These are phyloP conservation scores for Pristionchus fissidentatus DNA, from an alignment of 2,888 invertebrate genomes.

Conservation along the genomic window DNA sequence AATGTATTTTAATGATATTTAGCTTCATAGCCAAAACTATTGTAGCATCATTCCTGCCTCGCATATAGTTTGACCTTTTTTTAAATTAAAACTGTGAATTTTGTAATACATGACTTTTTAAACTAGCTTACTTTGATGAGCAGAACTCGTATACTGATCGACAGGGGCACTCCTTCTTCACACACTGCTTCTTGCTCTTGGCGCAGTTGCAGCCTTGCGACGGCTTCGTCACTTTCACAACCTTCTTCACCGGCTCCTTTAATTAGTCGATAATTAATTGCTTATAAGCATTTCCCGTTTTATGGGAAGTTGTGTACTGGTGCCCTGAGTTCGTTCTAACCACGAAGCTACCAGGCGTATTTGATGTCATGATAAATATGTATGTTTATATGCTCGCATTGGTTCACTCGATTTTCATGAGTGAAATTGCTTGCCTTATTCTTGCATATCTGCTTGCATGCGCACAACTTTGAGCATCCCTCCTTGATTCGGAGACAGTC, in stretches of 20 bases:
- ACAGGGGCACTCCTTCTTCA: slow-evolving; percentile 75
- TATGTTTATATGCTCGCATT: neutral
- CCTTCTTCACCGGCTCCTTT: slow-evolving; percentile 73
- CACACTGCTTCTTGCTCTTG: slow-evolving; percentile 75
- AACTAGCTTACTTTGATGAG: slow-evolving; percentile 64
- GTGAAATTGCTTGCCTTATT: slow-evolving; percentile 69
- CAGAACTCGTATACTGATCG: slow-evolving; percentile 75
- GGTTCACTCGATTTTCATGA: neutral
- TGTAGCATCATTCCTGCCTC: neutral
- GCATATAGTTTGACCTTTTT: neutral
- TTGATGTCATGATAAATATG: no score
- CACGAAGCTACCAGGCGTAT: no score
- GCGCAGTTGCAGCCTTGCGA: slow-evolving; percentile 73
- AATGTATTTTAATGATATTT: neutral
- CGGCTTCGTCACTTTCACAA: slow-evolving; percentile 72
- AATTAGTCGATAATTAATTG: neutral
- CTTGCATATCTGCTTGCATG: slow-evolving; percentile 75
- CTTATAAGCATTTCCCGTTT: no score
- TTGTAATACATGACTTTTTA: neutral
- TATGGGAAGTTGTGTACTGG: no score
- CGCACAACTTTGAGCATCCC: slow-evolving; percentile 74
- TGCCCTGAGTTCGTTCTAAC: no score
- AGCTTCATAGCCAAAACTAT: no score
- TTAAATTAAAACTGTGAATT: no score
- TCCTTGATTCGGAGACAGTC: slow-evolving; percentile 76